A percentile compares a stretch with the other conserved stretches of the same genome.
Conservation (phyloP, 2,113 vertebrate genomes). For the Odocoileus hemionus region DNA sequence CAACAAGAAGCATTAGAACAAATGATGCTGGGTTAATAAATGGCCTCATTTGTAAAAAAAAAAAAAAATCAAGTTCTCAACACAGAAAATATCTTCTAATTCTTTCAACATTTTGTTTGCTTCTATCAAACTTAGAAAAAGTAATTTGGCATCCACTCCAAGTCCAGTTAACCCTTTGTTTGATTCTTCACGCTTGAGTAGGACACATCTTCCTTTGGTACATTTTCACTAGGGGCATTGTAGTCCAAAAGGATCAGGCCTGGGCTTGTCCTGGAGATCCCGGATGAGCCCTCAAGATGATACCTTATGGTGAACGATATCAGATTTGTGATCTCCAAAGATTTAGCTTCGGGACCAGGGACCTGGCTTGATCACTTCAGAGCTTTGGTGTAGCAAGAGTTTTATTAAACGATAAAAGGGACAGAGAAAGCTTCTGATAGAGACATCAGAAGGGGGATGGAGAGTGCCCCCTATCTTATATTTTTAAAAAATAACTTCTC, state of each 20-base stretch:
- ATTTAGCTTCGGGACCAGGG: neutral
- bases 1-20: too few relatives aligned
- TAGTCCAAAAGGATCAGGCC: neutral
- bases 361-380: neutral
- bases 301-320: neutral
- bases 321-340: neutral
- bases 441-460: neutral
- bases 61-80: constrained; percentile 39
- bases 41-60: too few relatives aligned
- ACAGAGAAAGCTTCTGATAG: neutral
- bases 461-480: neutral
- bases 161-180: neutral
- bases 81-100: neutral
- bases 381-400: neutral
- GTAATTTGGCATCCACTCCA: neutral
- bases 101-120: neutral
- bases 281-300: neutral
- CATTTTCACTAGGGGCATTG: neutral
- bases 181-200: neutral
- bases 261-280: neutral
- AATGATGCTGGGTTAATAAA: too few relatives aligned
- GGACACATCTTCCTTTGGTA: neutral
- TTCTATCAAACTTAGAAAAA: neutral
- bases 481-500: neutral
- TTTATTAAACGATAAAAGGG: neutral